A percentile compares a stretch with the other conserved stretches of the same genome.
These are phyloP conservation scores for Philotrypesis tridentata DNA, from an alignment of 1,140 invertebrate genomes.

Conservation along the genomic window DNA sequence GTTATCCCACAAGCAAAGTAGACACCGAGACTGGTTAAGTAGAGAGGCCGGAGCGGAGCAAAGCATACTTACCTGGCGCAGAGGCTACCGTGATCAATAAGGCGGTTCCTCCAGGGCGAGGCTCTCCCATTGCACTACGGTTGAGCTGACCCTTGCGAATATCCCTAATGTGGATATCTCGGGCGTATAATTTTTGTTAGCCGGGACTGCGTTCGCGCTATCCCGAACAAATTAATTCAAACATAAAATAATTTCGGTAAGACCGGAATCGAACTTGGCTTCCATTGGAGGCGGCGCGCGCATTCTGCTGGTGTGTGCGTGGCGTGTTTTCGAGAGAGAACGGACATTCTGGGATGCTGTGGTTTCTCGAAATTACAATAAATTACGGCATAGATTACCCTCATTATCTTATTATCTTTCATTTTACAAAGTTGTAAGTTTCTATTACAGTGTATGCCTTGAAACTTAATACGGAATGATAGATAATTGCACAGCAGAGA, in stretches of 20 bases:
- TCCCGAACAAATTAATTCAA: conserved; percentile 56
- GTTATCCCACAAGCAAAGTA: conserved; percentile 5
- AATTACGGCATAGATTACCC: too few relatives aligned
- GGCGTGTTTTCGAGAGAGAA: too few relatives aligned
- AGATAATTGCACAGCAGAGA: too few relatives aligned
- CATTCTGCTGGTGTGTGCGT: too few relatives aligned
- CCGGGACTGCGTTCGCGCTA: conserved; percentile 78
- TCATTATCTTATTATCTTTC: too few relatives aligned
- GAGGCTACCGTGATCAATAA: conserved; percentile 80
- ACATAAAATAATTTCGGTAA: not conserved
- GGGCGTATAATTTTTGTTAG: conserved; percentile 82
- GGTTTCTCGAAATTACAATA: too few relatives aligned
- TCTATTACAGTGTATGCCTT: too few relatives aligned
- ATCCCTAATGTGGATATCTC: conserved; percentile 82
- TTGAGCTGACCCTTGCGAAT: conserved; percentile 83
- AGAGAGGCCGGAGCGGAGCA: not conserved
- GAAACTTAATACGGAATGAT: too few relatives aligned
- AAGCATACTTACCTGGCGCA: conserved; percentile 80
- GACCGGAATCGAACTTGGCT: too few relatives aligned
- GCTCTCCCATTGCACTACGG: conserved; percentile 81
- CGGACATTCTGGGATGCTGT: too few relatives aligned
- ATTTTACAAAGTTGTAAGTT: too few relatives aligned
- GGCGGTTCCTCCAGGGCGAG: conserved; percentile 81
- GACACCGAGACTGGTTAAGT: not conserved
- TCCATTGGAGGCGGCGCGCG: too few relatives aligned